A percentile compares a stretch with the other conserved stretches of the same genome.
phyloP scores from a whole-genome alignment of 2,888 invertebrate species.

The Standfussiana lucernea region DNA sequence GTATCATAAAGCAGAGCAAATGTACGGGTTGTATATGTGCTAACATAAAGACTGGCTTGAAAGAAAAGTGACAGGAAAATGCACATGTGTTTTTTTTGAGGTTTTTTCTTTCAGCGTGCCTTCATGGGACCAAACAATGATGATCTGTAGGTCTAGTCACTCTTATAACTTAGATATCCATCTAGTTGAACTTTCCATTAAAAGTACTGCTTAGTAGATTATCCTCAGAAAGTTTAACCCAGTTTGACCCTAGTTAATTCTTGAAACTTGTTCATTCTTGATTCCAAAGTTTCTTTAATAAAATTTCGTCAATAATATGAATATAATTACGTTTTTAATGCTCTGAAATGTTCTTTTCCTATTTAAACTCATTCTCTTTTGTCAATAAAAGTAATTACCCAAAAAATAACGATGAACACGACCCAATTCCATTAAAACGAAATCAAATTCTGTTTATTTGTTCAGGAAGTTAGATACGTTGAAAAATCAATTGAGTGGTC shows the following conservation, averaged over 20 bases:
- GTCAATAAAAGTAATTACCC: slow-evolving; percentile 30
- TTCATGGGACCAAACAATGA: background rate
- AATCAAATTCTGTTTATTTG: slow-evolving; percentile 58
- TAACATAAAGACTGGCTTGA: slow-evolving; percentile 36
- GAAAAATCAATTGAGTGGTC: slow-evolving; percentile 62
- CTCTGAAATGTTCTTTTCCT: background rate
- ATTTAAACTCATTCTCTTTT: background rate
- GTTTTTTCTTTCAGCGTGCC: slow-evolving; percentile 19
- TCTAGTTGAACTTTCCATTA: background rate
- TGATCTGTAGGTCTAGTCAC: background rate
- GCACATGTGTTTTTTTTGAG: slow-evolving; percentile 42
- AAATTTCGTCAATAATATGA: background rate
- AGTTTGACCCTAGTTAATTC: too few relatives aligned
- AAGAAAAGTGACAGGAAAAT: slow-evolving; percentile 52
- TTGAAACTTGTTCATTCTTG: too few relatives aligned
- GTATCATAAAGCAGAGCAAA: slow-evolving; percentile 26
- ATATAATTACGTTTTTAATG: background rate
- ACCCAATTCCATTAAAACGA: slow-evolving; percentile 37
- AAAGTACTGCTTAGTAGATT: background rate
- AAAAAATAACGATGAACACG: slow-evolving; percentile 25
- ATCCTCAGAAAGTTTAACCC: background rate
- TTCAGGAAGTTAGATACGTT: slow-evolving; percentile 51
- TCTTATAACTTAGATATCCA: background rate
- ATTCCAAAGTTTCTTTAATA: background rate
- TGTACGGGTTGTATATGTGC: slow-evolving; percentile 29